Percentiles rank a stretch among this genome's conserved stretches.
Conservation (phyloP, 2,797 vertebrate species). For the Sebastes glaucus region DNA sequence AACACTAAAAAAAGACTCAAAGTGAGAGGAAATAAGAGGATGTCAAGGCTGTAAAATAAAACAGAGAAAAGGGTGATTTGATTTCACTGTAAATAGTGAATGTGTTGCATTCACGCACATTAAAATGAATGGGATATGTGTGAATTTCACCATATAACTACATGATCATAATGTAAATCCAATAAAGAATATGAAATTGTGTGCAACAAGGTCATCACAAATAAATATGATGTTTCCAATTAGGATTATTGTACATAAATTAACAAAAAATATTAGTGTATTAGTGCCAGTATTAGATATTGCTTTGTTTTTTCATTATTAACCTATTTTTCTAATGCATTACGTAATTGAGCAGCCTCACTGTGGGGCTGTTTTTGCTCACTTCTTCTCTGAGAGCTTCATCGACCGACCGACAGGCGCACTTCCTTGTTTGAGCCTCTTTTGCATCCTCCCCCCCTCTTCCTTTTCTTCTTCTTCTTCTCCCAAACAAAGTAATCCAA, state of each 20-base stretch:
- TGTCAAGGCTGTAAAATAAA: not conserved
- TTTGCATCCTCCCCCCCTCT: not conserved
- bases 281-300: fast-evolving
- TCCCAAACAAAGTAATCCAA: not conserved
- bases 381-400: conserved; percentile 25
- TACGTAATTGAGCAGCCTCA: conserved; percentile 75
- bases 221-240: not conserved
- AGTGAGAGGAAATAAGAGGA: not conserved
- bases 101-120: not conserved
- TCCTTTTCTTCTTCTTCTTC: not conserved
- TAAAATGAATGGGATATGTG: not conserved
- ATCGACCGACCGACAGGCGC: conserved; percentile 55
- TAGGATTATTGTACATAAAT: fast-evolving
- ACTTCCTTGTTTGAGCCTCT: conserved; percentile 76
- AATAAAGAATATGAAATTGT: fast-evolving
- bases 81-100: not conserved
- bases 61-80: not conserved
- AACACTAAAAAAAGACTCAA: not conserved
- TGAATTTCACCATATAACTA: fast-evolving
- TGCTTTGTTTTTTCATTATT: not conserved
- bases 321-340: conserved; percentile 54
- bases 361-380: conserved; percentile 60
- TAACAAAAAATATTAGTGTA: fast-evolving
- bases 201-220: not conserved
- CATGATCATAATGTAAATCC: not conserved